Conservation (phyloP, 2,888 invertebrate genomes). For the Synergus umbraculus region DNA sequence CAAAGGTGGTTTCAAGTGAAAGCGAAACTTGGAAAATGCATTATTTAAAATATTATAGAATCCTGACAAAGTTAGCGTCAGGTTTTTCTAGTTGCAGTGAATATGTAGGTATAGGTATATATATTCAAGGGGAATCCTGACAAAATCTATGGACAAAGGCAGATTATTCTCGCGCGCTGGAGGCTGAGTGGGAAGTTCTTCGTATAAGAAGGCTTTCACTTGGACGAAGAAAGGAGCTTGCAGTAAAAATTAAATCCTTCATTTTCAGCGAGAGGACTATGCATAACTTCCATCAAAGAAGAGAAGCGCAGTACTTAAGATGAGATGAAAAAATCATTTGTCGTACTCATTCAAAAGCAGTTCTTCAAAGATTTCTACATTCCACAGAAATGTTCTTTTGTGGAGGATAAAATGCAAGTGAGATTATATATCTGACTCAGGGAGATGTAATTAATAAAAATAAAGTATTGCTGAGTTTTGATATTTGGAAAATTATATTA, state of each 20-base stretch:
- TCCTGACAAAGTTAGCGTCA: constrained; percentile 4
- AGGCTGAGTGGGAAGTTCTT: constrained; percentile 13
- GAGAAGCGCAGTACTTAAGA: constrained; percentile 7
- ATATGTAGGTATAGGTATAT: neutral
- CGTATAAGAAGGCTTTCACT: constrained; percentile 14
- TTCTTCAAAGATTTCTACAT: neutral
- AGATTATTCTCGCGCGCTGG: constrained; percentile 13
- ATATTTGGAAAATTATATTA: too few species aligned
- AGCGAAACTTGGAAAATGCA: neutral
- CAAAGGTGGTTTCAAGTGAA: too few species aligned
- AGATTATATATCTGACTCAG: neutral
- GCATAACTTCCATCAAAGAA: neutral
- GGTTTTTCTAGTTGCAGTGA: constrained; percentile 21
- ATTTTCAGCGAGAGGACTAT: neutral
- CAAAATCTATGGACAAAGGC: constrained; percentile 28
- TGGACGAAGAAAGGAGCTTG: neutral
- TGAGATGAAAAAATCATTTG: constrained; percentile 1
- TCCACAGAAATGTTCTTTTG: neutral
- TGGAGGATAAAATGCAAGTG: neutral
- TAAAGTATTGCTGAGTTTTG: neutral
- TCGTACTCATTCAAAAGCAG: neutral
- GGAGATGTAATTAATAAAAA: neutral
- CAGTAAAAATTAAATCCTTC: constrained; percentile 36
- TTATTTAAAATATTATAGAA: neutral
- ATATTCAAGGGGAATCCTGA: constrained; percentile 13